phyloP scores from a whole-genome alignment of 2,888 invertebrate genomes.

The Byasa hedistus region DNA sequence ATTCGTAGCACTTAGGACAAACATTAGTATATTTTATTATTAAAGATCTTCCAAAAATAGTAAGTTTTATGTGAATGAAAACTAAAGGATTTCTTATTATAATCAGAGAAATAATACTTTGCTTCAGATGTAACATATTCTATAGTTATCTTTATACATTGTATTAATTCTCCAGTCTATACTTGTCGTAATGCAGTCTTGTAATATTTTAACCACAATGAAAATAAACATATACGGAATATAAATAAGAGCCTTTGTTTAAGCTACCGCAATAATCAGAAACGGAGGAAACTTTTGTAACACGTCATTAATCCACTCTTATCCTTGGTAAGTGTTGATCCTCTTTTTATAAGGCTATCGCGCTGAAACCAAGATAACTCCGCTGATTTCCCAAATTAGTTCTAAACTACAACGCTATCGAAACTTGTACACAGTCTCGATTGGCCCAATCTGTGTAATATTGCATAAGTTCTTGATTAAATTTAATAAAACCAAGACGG shows the following conservation, averaged over 20 bases:
- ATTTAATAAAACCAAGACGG: constrained; percentile 80
- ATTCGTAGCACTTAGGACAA: not conserved
- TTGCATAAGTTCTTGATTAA: constrained; percentile 80
- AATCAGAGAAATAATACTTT: not conserved
- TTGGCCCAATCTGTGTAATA: constrained; percentile 78
- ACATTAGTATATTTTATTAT: not conserved
- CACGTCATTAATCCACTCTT: constrained; percentile 14
- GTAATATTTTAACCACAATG: not conserved
- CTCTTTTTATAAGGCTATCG: constrained; percentile 70
- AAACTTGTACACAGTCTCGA: constrained; percentile 75
- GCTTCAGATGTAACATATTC: no score
- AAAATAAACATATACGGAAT: not conserved
- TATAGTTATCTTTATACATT: no score
- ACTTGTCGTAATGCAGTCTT: not conserved
- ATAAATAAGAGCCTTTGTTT: not conserved
- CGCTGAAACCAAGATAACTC: constrained; percentile 67
- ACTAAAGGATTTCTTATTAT: not conserved
- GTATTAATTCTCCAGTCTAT: not conserved
- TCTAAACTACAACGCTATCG: constrained; percentile 75
- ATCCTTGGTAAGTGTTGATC: constrained; percentile 47
- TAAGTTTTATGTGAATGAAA: not conserved
- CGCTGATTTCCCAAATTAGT: constrained; percentile 76
- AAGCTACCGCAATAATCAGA: not conserved
- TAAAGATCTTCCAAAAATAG: not conserved
- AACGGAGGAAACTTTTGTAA: constrained; percentile 3